A percentile compares a stretch with the other conserved stretches of the same genome.
phyloP scores from a whole-genome alignment of 2,797 vertebrate species.

The Hippocampus kuda region DNA sequence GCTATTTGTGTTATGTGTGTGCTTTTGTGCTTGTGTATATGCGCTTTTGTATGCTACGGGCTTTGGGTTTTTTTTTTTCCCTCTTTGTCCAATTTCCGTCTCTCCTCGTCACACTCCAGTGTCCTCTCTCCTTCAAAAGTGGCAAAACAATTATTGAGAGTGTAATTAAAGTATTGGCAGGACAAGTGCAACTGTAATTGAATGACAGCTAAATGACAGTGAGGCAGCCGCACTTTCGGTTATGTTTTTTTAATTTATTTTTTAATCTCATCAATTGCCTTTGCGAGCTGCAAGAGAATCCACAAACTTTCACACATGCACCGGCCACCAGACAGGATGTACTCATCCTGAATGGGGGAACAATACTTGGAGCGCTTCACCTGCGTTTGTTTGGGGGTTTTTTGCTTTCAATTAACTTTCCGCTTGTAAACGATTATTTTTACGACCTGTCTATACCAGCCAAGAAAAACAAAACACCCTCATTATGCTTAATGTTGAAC shows the following conservation, averaged over 20 bases:
- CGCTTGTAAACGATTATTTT: conserved; percentile 58
- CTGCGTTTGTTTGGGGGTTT: conserved; percentile 55
- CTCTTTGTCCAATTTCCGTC: conserved; percentile 22
- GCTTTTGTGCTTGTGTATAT: neutral
- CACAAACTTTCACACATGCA: conserved; percentile 22
- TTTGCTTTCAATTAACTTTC: conserved; percentile 18
- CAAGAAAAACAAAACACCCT: conserved; percentile 7
- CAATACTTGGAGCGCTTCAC: conserved; percentile 50
- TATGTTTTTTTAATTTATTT: conserved; percentile 7
- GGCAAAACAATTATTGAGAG: conserved; percentile 64
- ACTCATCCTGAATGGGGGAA: conserved; percentile 59
- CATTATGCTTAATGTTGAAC: conserved; percentile 28
- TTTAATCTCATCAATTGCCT: conserved; percentile 37
- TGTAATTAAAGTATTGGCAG: conserved; percentile 71
- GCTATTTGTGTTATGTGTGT: conserved; percentile 6
- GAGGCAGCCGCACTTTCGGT: conserved; percentile 15
- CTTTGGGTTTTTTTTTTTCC: neutral
- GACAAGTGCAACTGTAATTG: conserved; percentile 70
- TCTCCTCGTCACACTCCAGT: conserved; percentile 29
- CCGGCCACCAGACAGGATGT: conserved; percentile 35
- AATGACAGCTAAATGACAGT: conserved; percentile 56
- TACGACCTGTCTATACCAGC: conserved; percentile 50
- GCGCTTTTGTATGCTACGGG: neutral
- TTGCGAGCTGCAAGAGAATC: conserved; percentile 26
- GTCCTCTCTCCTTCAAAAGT: conserved; percentile 45